A percentile compares a stretch with the other conserved stretches of the same genome.
These are phyloP conservation scores for Merodon equestris DNA, from an alignment of 2,888 invertebrate species.

Conservation along the genomic window DNA sequence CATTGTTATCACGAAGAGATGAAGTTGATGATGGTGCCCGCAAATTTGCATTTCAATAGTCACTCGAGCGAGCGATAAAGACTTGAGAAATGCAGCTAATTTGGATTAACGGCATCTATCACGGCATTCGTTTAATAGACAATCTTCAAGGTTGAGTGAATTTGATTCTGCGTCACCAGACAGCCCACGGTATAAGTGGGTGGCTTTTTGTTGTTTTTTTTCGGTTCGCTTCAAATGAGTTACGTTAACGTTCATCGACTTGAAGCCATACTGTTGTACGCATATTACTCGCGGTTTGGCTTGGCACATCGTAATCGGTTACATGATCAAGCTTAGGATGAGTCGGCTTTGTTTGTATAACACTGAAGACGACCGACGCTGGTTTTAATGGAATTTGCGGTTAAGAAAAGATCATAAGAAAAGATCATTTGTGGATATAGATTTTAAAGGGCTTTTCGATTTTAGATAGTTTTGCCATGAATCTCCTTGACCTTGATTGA, in stretches of 20 bases:
- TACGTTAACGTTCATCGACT: not conserved
- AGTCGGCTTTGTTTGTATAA: no score
- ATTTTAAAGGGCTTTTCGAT: no score
- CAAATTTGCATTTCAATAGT: not conserved
- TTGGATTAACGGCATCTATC: slow-evolving; percentile 1
- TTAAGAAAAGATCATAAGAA: no score
- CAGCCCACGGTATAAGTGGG: no score
- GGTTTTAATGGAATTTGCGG: no score
- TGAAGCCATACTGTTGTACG: slow-evolving; percentile 9
- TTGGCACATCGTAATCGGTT: slow-evolving; percentile 8
- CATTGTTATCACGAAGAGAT: not conserved
- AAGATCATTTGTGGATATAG: no score
- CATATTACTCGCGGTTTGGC: slow-evolving; percentile 4
- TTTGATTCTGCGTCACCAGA: not conserved
- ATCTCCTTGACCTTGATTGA: no score
- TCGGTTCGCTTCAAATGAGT: not conserved
- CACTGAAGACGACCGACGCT: no score
- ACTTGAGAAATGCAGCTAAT: not conserved
- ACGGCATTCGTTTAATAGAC: not conserved
- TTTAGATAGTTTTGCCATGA: no score
- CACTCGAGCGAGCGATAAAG: not conserved
- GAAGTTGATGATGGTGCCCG: no score
- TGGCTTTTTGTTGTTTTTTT: not conserved
- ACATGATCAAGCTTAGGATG: not conserved
- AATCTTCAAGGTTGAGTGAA: slow-evolving; percentile 2